Evolutionary conservation across 2,113 vertebrate species (phyloP).

Genomic region (Plecturocebus donacophilus): DNA sequence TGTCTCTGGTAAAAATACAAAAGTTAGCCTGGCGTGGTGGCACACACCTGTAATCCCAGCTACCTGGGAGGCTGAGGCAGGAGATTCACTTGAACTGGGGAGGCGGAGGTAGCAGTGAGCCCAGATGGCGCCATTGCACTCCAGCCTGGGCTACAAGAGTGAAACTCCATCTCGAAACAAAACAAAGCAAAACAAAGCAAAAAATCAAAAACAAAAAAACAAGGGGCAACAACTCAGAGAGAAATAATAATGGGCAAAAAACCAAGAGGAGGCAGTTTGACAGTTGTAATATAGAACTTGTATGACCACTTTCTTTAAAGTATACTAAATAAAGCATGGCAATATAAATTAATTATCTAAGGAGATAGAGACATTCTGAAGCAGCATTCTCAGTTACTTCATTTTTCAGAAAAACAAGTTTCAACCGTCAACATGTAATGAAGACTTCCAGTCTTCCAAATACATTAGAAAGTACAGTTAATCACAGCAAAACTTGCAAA

Average conservation of each 20-base stretch:
- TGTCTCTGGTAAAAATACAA: too few species aligned
- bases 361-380: neutral
- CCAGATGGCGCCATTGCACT: too few species aligned
- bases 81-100: too few species aligned
- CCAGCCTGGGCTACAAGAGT: too few species aligned
- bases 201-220: too few species aligned
- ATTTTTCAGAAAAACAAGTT: slow-evolving; percentile 65
- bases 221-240: neutral
- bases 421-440: slow-evolving; percentile 44
- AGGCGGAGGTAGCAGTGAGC: too few species aligned
- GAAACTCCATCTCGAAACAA: too few species aligned
- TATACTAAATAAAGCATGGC: slow-evolving; percentile 42
- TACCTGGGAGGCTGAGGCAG: too few species aligned
- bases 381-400: slow-evolving; percentile 55
- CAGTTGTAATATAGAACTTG: slow-evolving; percentile 81
- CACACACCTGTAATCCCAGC: too few species aligned
- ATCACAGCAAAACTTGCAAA: slow-evolving; percentile 80
- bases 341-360: slow-evolving; percentile 48
- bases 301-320: slow-evolving; percentile 62
- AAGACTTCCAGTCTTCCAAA: slow-evolving; percentile 58
- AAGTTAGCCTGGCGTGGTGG: too few species aligned
- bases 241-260: slow-evolving; percentile 33
- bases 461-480: slow-evolving; percentile 40
- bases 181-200: too few species aligned
- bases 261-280: slow-evolving; percentile 26